A percentile compares a stretch with the other conserved stretches of the same genome.
These are phyloP conservation scores for Lithobius niger DNA, from an alignment of 1,140 invertebrate species.

Conservation along the genomic window DNA sequence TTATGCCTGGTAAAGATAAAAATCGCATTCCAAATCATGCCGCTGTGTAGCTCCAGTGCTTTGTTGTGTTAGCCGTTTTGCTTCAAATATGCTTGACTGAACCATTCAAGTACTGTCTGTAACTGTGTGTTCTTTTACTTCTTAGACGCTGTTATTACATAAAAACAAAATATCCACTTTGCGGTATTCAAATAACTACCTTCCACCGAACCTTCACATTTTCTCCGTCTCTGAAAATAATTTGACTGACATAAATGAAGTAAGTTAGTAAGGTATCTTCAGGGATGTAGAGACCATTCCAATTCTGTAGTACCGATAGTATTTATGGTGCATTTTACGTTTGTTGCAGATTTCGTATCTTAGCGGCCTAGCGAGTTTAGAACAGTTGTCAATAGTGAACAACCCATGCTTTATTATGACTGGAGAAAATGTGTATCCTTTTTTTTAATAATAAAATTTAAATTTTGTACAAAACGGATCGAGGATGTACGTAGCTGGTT, in stretches of 20 bases:
- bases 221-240: constrained; percentile 72
- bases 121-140: constrained; percentile 23
- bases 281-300: too few relatives aligned
- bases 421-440: constrained; percentile 26
- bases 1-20: too few relatives aligned
- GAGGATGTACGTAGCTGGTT: too few relatives aligned
- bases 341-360: constrained; percentile 65
- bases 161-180: constrained; percentile 71
- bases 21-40: too few relatives aligned
- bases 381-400: constrained; percentile 65
- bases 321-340: too few relatives aligned
- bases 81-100: constrained; percentile 2
- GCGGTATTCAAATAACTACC: constrained; percentile 61
- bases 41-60: too few relatives aligned
- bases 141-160: constrained; percentile 68
- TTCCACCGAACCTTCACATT: constrained; percentile 56
- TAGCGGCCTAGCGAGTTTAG: constrained; percentile 52
- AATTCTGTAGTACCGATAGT: too few relatives aligned
- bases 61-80: too few relatives aligned
- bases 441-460: too few relatives aligned
- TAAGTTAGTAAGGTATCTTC: not conserved
- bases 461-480: too few relatives aligned
- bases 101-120: constrained; percentile 8
- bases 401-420: constrained; percentile 60
- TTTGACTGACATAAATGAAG: constrained; percentile 63